Evolutionary conservation across 2,888 invertebrate genomes (phyloP), one percentile per base, ranked within the genome.

Genomic region (Thumatha senex): DNA sequence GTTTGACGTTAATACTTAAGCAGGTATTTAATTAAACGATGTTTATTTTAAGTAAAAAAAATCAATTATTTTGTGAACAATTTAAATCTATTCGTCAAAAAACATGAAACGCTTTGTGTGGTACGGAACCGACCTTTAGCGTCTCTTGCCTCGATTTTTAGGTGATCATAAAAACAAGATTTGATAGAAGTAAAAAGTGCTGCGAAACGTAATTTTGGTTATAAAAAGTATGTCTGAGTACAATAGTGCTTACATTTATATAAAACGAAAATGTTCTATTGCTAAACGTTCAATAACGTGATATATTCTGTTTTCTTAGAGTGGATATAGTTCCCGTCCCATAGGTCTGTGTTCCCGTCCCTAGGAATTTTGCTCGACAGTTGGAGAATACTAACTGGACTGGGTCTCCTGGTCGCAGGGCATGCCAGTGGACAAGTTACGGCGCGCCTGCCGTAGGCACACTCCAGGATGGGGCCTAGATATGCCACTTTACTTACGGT

Each of bases 91-190:
- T n/a, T n/a, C 15, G 43, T 47, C 10, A 42, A 48, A 58, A 51
- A 58, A 51, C 31, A 15, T 47, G 40, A 11, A 13, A 14, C 12
- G 9, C 44, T 56, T 57, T 61, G 63, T 61, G 34, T 55, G 39
- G 31, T 38, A 40, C 49, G 15, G 49, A 31, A 40, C 46, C 30
- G 48, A 35, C 10, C 18, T 12, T 33, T 35, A 9, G 35, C 1
- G 12, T 40, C 42, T 40, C 40, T 51, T 51, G 31, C 39, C 29
- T 12, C 29, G 35, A 46, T 40, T 53, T 61, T 53, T 67, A 15
- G 41, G 9, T 7, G 12, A 15, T 1, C 36, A 56, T 41, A 65
- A 67, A 66, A 64, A 57, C 56, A 46, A 50, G 31, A 11, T 46
- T 41, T 18, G 40, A 41, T 40, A 14, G 13, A 33, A 38, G 35